Base-by-base conservation (phyloP, 2,888 invertebrate genomes). In the Diplazon laetatorius region DNA sequence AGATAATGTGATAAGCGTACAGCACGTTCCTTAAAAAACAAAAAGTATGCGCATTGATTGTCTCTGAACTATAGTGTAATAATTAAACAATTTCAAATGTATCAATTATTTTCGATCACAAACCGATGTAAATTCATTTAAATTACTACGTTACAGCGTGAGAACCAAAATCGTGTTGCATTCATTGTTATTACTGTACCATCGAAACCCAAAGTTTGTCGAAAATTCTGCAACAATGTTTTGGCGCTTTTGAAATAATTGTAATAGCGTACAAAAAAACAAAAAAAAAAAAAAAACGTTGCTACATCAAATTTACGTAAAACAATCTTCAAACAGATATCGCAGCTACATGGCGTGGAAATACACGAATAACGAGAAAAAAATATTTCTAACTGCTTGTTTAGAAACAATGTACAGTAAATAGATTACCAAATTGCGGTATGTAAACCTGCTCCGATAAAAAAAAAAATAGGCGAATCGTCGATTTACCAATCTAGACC, bases 341-440 rank as follows among this genome's bases (percentile, higher is more conserved):
- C 44, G n/a, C n/a, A n/a, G 44, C 35, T 69, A 59, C 9, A 18
- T 52, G 20, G 22, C 30, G 35, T 39, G 35, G 4, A 39, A 69
- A 30, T 37, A 59, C 55, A 22, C 20, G 37, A 55, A 16, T 57
- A 71, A 76, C 35, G 48, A 37, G 74, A 55, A 10, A 62, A 52
- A 18, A 57, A 80, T 71, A 5, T 30, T 80, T 75, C 60, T 70
- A 71, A 66, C 42, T 62, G 35, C 35, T 74, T 75, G 60, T 78
- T 78, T 66, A 71, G 74, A 71, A 75, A 55, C 37, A 65, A 74
- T 70, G 78, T 78, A 78, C 71, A 71, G 76, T 71, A 63, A 80
- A 55, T 74, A 63, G 78, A 80, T 44, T 63, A 78, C 25, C 65
- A 52, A 30, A 66, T 65, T 65, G 44, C 50, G 10, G 30, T 60